A percentile compares a stretch with the other conserved stretches of the same genome.
Conservation (phyloP, 2,797 vertebrate species). For the Sebastes itinus region DNA sequence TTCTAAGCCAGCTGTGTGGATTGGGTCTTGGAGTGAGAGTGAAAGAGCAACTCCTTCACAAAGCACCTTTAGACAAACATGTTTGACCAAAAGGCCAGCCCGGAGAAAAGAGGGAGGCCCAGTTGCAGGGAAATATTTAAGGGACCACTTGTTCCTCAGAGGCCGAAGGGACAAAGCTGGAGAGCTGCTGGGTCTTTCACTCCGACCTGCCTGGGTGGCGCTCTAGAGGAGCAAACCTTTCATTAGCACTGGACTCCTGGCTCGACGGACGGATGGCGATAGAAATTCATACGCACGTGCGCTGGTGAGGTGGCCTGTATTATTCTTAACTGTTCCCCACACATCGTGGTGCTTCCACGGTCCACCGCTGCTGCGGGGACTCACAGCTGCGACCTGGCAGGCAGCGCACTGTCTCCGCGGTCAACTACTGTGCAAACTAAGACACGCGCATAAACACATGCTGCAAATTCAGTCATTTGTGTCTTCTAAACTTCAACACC, state of each 20-base stretch:
- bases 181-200: slow-evolving; percentile 59
- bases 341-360: slow-evolving; percentile 55
- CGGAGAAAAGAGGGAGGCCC: slow-evolving; percentile 46
- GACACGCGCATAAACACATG: neutral
- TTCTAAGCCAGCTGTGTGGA: slow-evolving; percentile 35
- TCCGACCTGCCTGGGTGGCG: slow-evolving; percentile 47
- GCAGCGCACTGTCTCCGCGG: neutral
- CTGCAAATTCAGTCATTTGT: neutral
- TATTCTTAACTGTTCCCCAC: slow-evolving; percentile 46
- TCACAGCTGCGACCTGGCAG: slow-evolving; percentile 53
- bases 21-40: slow-evolving; percentile 28
- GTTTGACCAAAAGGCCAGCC: slow-evolving; percentile 50
- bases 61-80: slow-evolving; percentile 58
- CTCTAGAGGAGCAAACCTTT: slow-evolving; percentile 50
- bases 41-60: slow-evolving; percentile 58
- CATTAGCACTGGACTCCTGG: slow-evolving; percentile 53
- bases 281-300: slow-evolving; percentile 24
- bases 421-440: slow-evolving; percentile 23
- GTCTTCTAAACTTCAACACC: neutral
- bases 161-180: slow-evolving; percentile 52
- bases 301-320: slow-evolving; percentile 28
- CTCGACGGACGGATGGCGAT: slow-evolving; percentile 30
- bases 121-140: slow-evolving; percentile 49
- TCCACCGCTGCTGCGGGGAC: slow-evolving; percentile 56
- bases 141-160: slow-evolving; percentile 53